phyloP scores from a whole-genome alignment of 2,797 vertebrate species.

The Thunnus albacares region DNA sequence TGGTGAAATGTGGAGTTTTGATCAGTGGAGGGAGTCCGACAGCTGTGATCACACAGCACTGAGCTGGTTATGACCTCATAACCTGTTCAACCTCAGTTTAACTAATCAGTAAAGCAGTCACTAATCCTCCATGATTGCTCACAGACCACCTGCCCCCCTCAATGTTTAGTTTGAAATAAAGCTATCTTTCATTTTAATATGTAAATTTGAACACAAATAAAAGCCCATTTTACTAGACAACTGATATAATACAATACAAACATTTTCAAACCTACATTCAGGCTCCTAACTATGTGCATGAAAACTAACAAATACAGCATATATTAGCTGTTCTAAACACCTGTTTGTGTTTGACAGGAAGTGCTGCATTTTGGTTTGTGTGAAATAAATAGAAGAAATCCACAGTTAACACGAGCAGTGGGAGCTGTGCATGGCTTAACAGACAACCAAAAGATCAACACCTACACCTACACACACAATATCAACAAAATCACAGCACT shows the following conservation, averaged over 20 bases:
- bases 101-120: conserved; percentile 35
- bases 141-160: background rate
- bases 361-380: conserved; percentile 10
- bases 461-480: conserved; percentile 30
- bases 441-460: conserved; percentile 36
- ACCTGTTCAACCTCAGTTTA: conserved; percentile 55
- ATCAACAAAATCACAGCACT: conserved; percentile 10
- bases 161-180: background rate
- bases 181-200: background rate
- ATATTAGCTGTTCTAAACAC: background rate
- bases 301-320: background rate
- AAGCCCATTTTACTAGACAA: no score
- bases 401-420: background rate
- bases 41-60: conserved; percentile 34
- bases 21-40: conserved; percentile 31
- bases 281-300: no score
- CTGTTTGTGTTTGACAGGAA: conserved; percentile 11
- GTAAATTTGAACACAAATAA: background rate
- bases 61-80: conserved; percentile 54
- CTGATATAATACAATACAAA: no score
- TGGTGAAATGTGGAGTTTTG: conserved; percentile 45
- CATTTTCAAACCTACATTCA: background rate
- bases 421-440: conserved; percentile 21
- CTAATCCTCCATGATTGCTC: conserved; percentile 52
- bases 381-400: conserved; percentile 18